Base-by-base conservation (phyloP, 2,888 invertebrate genomes). In the Aphidoletes aphidimyza region DNA sequence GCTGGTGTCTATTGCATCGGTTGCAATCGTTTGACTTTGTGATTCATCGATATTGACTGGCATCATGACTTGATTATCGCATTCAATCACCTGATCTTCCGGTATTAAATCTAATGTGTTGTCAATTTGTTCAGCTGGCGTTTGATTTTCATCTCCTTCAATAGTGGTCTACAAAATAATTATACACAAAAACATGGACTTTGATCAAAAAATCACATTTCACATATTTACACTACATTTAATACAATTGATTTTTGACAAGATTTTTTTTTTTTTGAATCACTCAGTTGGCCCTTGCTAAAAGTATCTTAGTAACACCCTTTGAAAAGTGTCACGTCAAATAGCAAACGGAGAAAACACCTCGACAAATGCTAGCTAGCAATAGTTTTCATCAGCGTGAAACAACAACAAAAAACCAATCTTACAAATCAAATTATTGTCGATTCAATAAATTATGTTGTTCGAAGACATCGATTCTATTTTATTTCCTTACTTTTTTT, bases 281-380 rank as follows among this genome's bases (percentile, higher is more conserved):
- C 30, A 69, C 49, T 90, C 90, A 90, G 89, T 88, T 90, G 90
- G 89, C 90, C 90, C 90, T 89, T 90, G 90, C 90, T 81, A 88
- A 86, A 86, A 86, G n/a, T 89, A 88, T 90, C 90, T 88, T 86
- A 83, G 36, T 36, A 37, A 36, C 83, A 34, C 36, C 34, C 86
- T 86, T n/a, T 85, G 45, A 78, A 86, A 87, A 17, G 47, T 83
- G 88, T 89, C 86, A 90, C 89, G 84, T 90, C 90, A 86, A n/a
- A 90, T 89, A 6, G 90, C 90, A 86, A 89, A 90, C 89, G 91
- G 91, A 86, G 91, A 91, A 89, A 91, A 26, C 14, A 37, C 22
- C 83, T 85, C 83, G 42, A 54, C 78, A 84, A 49, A 78, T 30
- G 84, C n/a, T 83, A n/a, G 17, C 34, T 83, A 78, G 84, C 84